Evolutionary conservation across 2,113 vertebrate genomes (phyloP).

Genomic region (Pampusana beccarii): DNA sequence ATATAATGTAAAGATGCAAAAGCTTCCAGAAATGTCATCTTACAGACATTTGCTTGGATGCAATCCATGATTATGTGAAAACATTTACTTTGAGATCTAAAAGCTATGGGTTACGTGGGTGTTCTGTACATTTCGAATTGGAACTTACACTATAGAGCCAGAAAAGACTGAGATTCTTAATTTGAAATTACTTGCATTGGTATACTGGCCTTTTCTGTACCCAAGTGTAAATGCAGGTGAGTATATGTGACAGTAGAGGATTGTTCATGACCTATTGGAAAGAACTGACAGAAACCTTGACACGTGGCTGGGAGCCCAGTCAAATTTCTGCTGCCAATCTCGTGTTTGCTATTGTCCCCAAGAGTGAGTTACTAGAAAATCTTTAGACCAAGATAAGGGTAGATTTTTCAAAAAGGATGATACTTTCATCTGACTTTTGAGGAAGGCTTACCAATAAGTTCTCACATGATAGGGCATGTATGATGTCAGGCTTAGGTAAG

Average conservation of each 20-base stretch:
- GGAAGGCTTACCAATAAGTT: neutral
- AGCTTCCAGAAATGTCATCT: conserved; percentile 69
- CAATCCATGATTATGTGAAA: conserved; percentile 71
- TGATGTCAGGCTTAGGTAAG: neutral
- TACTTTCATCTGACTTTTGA: neutral
- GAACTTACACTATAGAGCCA: conserved; percentile 45
- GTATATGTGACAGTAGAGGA: neutral
- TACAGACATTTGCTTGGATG: conserved; percentile 68
- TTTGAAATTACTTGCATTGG: conserved; percentile 20
- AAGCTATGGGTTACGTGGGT: conserved; percentile 46
- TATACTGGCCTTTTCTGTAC: neutral
- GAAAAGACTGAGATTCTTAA: conserved; percentile 18
- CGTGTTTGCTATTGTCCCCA: neutral
- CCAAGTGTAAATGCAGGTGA: neutral
- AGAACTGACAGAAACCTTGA: neutral
- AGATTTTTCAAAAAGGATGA: neutral
- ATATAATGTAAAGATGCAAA: conserved; percentile 71
- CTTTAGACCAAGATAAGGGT: neutral
- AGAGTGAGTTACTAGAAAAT: neutral
- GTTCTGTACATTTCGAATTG: conserved; percentile 63
- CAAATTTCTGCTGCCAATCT: neutral
- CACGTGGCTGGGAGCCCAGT: neutral
- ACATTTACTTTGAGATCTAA: conserved; percentile 72
- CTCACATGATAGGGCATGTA: neutral
- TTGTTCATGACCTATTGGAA: neutral